These are phyloP conservation scores for Ramazzottius varieornatus DNA, from an alignment of 2,888 invertebrate genomes.

Conservation along the genomic window DNA sequence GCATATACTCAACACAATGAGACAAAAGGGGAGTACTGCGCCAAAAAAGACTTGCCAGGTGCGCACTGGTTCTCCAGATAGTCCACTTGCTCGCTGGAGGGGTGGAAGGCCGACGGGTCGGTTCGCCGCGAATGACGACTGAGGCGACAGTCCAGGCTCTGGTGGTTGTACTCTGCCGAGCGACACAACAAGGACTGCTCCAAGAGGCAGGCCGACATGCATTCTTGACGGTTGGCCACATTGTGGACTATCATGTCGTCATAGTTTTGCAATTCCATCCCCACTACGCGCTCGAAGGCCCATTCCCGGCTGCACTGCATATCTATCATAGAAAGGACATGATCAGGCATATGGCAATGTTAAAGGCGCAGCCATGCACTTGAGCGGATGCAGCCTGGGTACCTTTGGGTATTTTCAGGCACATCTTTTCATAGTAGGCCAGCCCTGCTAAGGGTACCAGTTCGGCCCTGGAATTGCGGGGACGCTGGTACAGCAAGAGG, in stretches of 20 bases:
- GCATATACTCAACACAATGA: no score
- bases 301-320: constrained; percentile 22
- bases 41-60: constrained; percentile 24
- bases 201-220: constrained; percentile 27
- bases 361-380: no score
- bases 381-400: background rate
- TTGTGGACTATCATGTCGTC: constrained; percentile 24
- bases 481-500: constrained; percentile 15
- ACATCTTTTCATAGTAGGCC: constrained; percentile 21
- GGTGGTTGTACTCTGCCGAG: constrained; percentile 27
- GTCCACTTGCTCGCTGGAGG: constrained; percentile 25
- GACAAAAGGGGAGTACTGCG: no score
- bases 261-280: constrained; percentile 25
- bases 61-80: constrained; percentile 32
- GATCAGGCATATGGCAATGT: no score
- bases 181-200: constrained; percentile 27
- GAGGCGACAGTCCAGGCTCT: constrained; percentile 24
- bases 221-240: constrained; percentile 25
- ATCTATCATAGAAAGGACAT: no score
- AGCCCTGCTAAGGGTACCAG: constrained; percentile 18
- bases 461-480: constrained; percentile 17
- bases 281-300: constrained; percentile 28
- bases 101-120: constrained; percentile 25
- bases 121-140: constrained; percentile 28
- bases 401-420: constrained; percentile 11